Evolutionary conservation across 2,797 vertebrate genomes (phyloP), one percentile per base, ranked within the genome.

Genomic region (Galaxias olidus): DNA sequence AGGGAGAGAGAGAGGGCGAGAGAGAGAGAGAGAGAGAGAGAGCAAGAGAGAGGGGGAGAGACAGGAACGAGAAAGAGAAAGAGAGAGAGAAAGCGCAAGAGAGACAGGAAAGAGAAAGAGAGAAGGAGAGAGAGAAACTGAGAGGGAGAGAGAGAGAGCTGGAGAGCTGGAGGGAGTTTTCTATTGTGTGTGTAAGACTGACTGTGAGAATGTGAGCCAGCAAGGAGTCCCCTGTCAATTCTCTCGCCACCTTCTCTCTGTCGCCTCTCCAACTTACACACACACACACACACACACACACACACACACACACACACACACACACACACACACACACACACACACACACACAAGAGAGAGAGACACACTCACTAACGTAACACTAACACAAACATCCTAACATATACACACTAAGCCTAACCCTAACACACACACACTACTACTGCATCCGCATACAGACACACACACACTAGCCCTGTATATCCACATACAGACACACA

Each of bases 101-200:
- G 17, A 11, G 18, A 10, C 9, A 17, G 4, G n/a, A n/a, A n/a
- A n/a, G n/a, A n/a, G n/a, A n/a, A n/a, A n/a, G n/a, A n/a, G n/a
- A 49, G 48, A 15, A 14, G 47, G 47, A 49, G 47, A 15, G 13
- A 8, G 48, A 49, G 48, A 15, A 49, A n/a, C n/a, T 30, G n/a
- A 50, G 9, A 14, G 49, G n/a, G 8, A 50, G n/a, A 50, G 49
- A 17, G n/a, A 50, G 49, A 50, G n/a, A 50, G 8, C n/a, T n/a
- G n/a, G 18, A 50, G 18, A 17, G 49, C 18, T 30, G 45, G 51
- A 4, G 14, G 12, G 9, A 43, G 0, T 17, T 43, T 11, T 71
- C 19, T 56, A 57, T 13, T 58, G 53, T 61, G 57, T 14, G 46
- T 68, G 49, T 42, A 5, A 61, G 50, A 61, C 40, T 41, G 59